Percentiles rank a stretch among this genome's conserved stretches.
phyloP scores from a whole-genome alignment of 2,113 vertebrate genomes.

The Sphaerodactylus townsendi region DNA sequence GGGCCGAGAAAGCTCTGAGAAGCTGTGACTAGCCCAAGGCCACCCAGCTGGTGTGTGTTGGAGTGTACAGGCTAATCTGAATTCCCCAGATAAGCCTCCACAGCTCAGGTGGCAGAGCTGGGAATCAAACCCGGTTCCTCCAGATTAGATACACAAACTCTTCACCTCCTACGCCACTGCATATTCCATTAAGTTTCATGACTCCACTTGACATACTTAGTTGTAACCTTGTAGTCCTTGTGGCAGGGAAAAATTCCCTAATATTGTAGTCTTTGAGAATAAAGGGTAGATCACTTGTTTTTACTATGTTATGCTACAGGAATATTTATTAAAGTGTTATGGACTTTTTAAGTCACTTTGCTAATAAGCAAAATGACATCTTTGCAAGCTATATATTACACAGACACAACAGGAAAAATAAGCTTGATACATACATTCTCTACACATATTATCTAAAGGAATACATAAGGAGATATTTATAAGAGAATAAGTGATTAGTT shows the following conservation, averaged over 20 bases:
- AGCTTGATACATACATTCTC: constrained; percentile 29
- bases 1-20: too few species aligned
- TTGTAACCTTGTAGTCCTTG: constrained; percentile 43
- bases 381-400: background rate
- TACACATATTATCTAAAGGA: constrained; percentile 17
- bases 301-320: constrained; percentile 39
- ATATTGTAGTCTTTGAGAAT: constrained; percentile 56
- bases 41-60: too few species aligned
- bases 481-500: background rate
- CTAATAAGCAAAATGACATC: constrained; percentile 33
- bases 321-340: constrained; percentile 49
- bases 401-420: constrained; percentile 25
- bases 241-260: constrained; percentile 44
- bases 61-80: too few species aligned
- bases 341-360: constrained; percentile 24
- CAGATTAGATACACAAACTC: too few species aligned
- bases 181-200: background rate
- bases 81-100: too few species aligned
- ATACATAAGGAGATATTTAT: constrained; percentile 23
- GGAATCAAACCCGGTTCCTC: too few species aligned
- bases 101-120: too few species aligned
- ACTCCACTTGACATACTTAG: background rate
- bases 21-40: too few species aligned
- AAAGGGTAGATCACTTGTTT: constrained; percentile 27
- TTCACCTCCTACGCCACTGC: too few species aligned